These are phyloP conservation scores for Acronicta aceris DNA, from an alignment of 2,888 invertebrate genomes.

Conservation along the genomic window DNA sequence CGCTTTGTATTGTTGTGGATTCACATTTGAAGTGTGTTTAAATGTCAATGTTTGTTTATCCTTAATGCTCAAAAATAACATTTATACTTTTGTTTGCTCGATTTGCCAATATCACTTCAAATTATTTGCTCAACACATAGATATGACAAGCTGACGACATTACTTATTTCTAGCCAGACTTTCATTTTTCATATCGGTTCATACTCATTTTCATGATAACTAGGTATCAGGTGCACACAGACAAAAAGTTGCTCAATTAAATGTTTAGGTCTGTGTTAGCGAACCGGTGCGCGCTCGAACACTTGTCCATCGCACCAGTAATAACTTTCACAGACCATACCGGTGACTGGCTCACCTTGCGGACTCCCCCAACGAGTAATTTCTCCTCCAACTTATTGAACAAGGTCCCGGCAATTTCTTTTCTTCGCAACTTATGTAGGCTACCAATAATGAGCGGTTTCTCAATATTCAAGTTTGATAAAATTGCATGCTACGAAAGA, in stretches of 20 bases:
- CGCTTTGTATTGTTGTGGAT: not conserved
- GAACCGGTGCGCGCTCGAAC: slow-evolving; percentile 35
- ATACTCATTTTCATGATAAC: slow-evolving; percentile 42
- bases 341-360: slow-evolving; percentile 79
- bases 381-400: slow-evolving; percentile 77
- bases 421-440: slow-evolving; percentile 82
- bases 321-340: slow-evolving; percentile 84
- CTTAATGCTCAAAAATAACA: not conserved
- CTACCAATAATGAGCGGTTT: slow-evolving; percentile 81
- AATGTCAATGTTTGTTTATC: too few species aligned
- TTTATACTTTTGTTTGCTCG: not conserved
- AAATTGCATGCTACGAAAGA: slow-evolving; percentile 74
- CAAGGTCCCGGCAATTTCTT: slow-evolving; percentile 82
- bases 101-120: slow-evolving; percentile 7
- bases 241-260: slow-evolving; percentile 52
- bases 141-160: slow-evolving; percentile 15
- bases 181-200: slow-evolving; percentile 49
- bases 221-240: slow-evolving; percentile 21
- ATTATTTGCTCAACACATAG: slow-evolving; percentile 13
- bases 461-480: slow-evolving; percentile 75
- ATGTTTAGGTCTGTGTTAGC: slow-evolving; percentile 57
- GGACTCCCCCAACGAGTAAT: slow-evolving; percentile 73
- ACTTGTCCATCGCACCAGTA: slow-evolving; percentile 59
- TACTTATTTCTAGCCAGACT: slow-evolving; percentile 25
- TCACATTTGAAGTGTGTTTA: not conserved